A percentile compares a stretch with the other conserved stretches of the same genome.
Conservation (phyloP, 53 echinoderm and acorn worm species). For the Stichopus horrens region DNA sequence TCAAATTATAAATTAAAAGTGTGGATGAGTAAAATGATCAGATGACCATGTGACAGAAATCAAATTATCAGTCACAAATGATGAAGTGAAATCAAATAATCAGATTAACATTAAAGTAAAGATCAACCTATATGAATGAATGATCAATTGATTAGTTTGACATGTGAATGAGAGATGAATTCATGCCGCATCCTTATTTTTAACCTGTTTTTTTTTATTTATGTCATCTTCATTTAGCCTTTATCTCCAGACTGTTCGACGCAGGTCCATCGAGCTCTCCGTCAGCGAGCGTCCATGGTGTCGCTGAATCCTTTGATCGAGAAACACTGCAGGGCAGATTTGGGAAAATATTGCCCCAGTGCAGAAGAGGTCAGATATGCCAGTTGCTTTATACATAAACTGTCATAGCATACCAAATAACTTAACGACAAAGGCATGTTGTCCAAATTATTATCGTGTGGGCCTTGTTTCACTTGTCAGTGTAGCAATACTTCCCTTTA, state of each 20-base stretch:
- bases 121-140: too few relatives aligned
- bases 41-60: too few relatives aligned
- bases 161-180: neutral
- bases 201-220: neutral
- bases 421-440: too few relatives aligned
- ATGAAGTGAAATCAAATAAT: too few relatives aligned
- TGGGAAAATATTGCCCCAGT: slow-evolving; percentile 59
- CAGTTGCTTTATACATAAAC: slow-evolving; percentile 60
- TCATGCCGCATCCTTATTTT: neutral
- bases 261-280: slow-evolving; percentile 87
- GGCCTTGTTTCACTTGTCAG: neutral
- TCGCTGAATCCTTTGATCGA: slow-evolving; percentile 92
- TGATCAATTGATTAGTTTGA: too few relatives aligned
- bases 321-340: slow-evolving; percentile 64
- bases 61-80: too few relatives aligned
- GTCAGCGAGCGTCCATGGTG: slow-evolving; percentile 83
- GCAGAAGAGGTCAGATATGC: slow-evolving; percentile 67
- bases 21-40: too few relatives aligned
- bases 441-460: too few relatives aligned
- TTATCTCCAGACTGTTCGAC: slow-evolving; percentile 64
- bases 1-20: too few relatives aligned
- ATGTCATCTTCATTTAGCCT: neutral
- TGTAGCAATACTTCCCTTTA: neutral
- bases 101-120: too few relatives aligned
- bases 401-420: neutral